Evolutionary conservation across 2,113 vertebrate species (phyloP), one percentile per base, ranked within the genome.

Genomic region (Colinus virginianus): DNA sequence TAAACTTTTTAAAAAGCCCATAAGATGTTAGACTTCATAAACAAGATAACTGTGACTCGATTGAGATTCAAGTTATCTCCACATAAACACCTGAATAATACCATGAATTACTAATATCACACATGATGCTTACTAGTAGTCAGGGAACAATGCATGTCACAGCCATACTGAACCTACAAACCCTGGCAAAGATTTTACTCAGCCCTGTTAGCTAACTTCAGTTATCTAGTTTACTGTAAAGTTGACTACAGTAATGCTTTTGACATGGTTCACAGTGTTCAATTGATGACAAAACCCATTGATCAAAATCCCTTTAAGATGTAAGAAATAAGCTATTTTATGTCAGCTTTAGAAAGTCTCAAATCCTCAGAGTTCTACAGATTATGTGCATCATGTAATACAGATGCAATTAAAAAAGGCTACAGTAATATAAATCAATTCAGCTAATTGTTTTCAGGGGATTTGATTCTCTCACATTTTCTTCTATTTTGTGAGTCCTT

Each of bases 351-450:
- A 69, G 67, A 81, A 69, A 56, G 74, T 45, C 45, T 51, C 56
- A 72, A 67, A 68, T 32, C 51, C 16, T 56, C 13, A 70, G 43
- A 68, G 15, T 20, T 92, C 62, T 83, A 51, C 19, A 63, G n/a
- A 93, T 81, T 78, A 88, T 83, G 81, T 89, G 78, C 40, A 61
- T 38, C 28, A 15, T 11, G 12, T 12, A 62, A 14, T 1, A 70
- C 13, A 93, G 49, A 70, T 78, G 26, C 59, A 93, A 92, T 96
- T 87, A 93, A 94, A 94, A 95, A 95, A 94, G 38, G 22, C 46
- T 70, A 81, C 49, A 72, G 13, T 78, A 77, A 93, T 91, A 71
- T 95, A 96, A 95, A 92, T 93, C 95, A 90, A 51, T 68, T 83
- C 76, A 64, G 71, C 28, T 78, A 17, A 48, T 4, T 77, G 80